Evolutionary conservation across 1,140 invertebrate genomes (phyloP), one percentile per base, ranked within the genome.

Genomic region (Reticulitermes speratus): DNA sequence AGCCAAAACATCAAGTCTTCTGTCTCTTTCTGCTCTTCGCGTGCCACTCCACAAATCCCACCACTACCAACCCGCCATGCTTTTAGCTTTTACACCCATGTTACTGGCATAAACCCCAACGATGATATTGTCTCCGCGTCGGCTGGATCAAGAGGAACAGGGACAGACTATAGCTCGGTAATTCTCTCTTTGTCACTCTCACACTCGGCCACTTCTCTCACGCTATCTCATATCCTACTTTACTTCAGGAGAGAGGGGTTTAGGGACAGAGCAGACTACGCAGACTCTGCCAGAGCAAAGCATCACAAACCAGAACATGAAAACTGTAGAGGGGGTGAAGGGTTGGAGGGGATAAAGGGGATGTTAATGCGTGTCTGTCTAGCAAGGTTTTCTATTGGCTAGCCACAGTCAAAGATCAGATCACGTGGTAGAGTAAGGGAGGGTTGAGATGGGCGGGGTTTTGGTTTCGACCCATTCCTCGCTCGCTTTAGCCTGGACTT

Each of bases 341-440:
- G 14, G 3, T 12, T 16, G 52, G 25, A 30, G 52, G 52, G 52
- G 52, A 55, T 21, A 55, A 19, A 55, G 52, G 65, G 65, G 65
- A 12, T 75, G 65, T 25, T 75, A 75, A 75, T 75, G 65, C 65
- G 65, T 75, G 25, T 75, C 65, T 75, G 65, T 75, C 65, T 75
- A 30, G 65, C 25, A 30, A 30, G 11, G 65, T 75, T 75, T 75
- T 75, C 65, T 75, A 75, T 75, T 75, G 65, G 65, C 65, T 75
- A 75, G 65, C 65, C 65, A 75, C 65, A 75, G 65, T 75, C 65
- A 75, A 75, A 75, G 65, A 75, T 75, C 65, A 75, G 65, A 75
- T 75, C 65, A 75, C 65, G 65, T 75, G 65, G 65, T 75, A 75
- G 65, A 25, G n/a, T 75, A 30, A 75, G 65, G 65, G 65, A 30